Conservation (phyloP, 1,140 invertebrate genomes). For the Mercenaria mercenaria region DNA sequence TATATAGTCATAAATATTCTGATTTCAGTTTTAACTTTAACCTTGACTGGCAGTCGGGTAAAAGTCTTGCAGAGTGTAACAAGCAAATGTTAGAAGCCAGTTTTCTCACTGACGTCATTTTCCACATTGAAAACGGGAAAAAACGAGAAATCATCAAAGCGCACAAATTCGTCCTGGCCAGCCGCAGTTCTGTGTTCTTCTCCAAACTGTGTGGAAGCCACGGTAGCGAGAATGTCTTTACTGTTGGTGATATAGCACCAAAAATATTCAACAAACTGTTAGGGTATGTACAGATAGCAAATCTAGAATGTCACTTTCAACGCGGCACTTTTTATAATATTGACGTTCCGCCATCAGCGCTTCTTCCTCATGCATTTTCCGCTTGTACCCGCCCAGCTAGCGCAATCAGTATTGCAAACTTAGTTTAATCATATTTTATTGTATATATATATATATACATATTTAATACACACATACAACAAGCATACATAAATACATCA, state of each 20-base stretch:
- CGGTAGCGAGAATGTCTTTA: neutral
- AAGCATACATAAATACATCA: too few relatives aligned
- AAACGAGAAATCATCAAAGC: slow-evolving; percentile 17
- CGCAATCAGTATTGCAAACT: too few relatives aligned
- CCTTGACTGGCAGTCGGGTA: slow-evolving; percentile 29
- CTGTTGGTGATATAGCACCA: slow-evolving; percentile 20
- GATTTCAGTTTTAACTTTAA: neutral
- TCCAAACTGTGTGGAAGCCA: neutral
- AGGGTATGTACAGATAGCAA: neutral
- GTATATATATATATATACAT: too few relatives aligned
- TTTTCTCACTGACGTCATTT: slow-evolving; percentile 2
- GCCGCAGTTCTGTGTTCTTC: slow-evolving; percentile 12
- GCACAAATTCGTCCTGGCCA: slow-evolving; percentile 15
- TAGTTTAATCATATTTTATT: too few relatives aligned
- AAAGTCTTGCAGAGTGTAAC: slow-evolving; percentile 14
- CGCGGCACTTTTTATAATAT: too few relatives aligned
- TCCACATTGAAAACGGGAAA: neutral
- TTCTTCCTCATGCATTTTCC: too few relatives aligned
- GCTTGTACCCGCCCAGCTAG: too few relatives aligned
- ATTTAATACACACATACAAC: too few relatives aligned
- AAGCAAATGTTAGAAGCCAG: slow-evolving; percentile 7
- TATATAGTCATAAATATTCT: too few relatives aligned
- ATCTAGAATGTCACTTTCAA: too few relatives aligned
- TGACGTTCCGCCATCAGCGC: neutral
- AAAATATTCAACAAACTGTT: slow-evolving; percentile 11